Evolutionary conservation across 2,797 vertebrate genomes (phyloP), one percentile per base, ranked within the genome.

Genomic region (Triplophysa bombifrons): DNA sequence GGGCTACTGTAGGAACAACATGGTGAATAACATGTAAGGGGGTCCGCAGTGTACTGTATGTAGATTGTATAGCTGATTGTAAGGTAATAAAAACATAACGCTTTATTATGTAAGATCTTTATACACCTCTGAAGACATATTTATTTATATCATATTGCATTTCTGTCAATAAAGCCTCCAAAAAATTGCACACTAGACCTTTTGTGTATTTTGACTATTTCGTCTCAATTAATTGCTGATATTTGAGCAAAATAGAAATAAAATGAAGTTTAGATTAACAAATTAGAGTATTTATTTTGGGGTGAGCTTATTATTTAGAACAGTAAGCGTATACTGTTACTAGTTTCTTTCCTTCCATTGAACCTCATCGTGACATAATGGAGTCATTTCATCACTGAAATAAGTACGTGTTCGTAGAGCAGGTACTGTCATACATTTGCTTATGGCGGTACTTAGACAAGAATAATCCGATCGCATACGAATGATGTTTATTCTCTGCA

Each of bases 311-410:
- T 25, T 19, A 17, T 38, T 66, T 44, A 19, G 12, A 19, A 44
- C 19, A 44, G 53, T 46, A 53, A 34, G 19, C 19, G 38, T 12
- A 65, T 4, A 34, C 2, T 38, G 13, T 65, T 20, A 6, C 7
- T 22, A 17, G 61, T 38, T 74, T 65, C n/a, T 65, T 22, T 10
- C 12, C 30, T 38, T 12, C 3, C 41, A 22, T 34, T 61, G 19
- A 69, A 50, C 19, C 53, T 69, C 41, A 69, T 61, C 14, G 69
- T 77, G 60, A 50, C 27, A 50, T 69, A 69, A 69, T 69, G 19
- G 19, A 48, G 34, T 60, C 41, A 69, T 60, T 69, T 68, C 22
- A 34, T 58, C 75, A 48, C 10, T 58, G 74, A 60, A 69, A 58
- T 34, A 69, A 69, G 41, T 48, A 60, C 50, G 75, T 22, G 12